Conservation (phyloP, 2,113 vertebrate species). For the Boleophthalmus pectinirostris region DNA sequence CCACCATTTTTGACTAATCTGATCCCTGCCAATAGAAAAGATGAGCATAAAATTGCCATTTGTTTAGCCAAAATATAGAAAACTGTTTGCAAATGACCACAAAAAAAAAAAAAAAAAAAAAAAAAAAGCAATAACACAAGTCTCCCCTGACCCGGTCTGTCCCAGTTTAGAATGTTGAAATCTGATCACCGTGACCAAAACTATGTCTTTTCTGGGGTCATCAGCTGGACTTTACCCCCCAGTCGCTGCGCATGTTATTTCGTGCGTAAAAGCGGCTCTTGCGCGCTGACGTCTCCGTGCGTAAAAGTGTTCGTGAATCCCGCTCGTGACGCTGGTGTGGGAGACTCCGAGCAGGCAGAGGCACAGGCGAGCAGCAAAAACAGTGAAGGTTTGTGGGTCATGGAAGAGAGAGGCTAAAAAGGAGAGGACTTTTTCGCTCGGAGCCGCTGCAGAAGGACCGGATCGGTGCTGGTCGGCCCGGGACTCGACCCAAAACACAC, state of each 20-base stretch:
- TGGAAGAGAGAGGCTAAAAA: conserved; percentile 73
- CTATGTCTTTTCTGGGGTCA: neutral
- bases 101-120: too few species aligned
- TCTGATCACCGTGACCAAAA: neutral
- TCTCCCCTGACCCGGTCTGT: too few species aligned
- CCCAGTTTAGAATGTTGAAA: too few species aligned
- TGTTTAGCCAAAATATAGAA: too few species aligned
- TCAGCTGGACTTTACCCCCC: conserved; percentile 12
- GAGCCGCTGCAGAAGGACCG: conserved; percentile 11
- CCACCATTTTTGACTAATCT: too few species aligned
- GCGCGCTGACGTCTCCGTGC: conserved; percentile 4
- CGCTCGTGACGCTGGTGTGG: conserved; percentile 13
- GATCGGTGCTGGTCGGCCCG: neutral
- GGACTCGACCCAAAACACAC: neutral
- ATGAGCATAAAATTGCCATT: too few species aligned
- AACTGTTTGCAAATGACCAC: too few species aligned
- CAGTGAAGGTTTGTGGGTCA: conserved; percentile 63
- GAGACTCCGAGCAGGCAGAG: neutral
- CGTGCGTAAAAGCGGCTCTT: neutral
- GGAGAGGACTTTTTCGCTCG: conserved; percentile 23
- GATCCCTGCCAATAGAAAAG: too few species aligned
- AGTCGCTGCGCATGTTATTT: neutral
- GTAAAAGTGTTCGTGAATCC: conserved; percentile 59
- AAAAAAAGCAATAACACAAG: too few species aligned
- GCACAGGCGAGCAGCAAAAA: neutral